Evolutionary conservation across 2,113 vertebrate genomes (phyloP), one percentile per base, ranked within the genome.

Genomic region (Xyliphius kryptos): DNA sequence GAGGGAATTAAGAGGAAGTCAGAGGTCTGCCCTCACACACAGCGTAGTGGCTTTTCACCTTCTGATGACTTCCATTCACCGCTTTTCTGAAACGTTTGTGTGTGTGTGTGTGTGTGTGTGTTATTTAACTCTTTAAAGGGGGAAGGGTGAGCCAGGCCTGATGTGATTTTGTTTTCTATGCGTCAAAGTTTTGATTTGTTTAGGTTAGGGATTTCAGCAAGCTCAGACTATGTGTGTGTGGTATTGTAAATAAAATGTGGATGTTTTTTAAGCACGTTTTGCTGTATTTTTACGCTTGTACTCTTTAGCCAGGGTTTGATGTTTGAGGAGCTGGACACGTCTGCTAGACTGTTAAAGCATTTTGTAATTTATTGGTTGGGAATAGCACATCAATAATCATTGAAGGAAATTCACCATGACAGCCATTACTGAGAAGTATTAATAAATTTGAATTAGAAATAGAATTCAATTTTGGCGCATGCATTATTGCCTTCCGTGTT

Each of bases 1-100:
- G 43, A 53, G 61, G 63, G 57, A 73, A 22, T 20, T 22, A 22
- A 44, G 60, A 61, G 69, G 63, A 52, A 61, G 67, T 71, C 60
- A 61, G 66, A 65, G 69, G 57, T 66, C 61, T 66, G 53, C 53
- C 62, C 73, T 68, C 54, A 70, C 65, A 75, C 63, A 75, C 61
- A 66, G 61, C 15, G 59, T 32, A 51, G 64, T 59, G 69, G 48
- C 66, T 64, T 69, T 59, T 74, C 69, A 75, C 73, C 57, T 70
- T 58, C 53, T 75, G 69, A 75, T 75, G 66, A 69, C 66, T 75
- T 75, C 66, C 73, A 71, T 75, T 61, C 63, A 66, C 52, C 41
- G 40, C 38, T 17, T 56, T 48, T n/a, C 62, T 20, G 52, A 21
- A 56, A 49, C 13, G 36, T 50, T n/a, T 43, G 40, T 43, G 40